Percentiles rank a stretch among this genome's conserved stretches.
Conservation (phyloP, 2,797 vertebrate genomes). For the Cynodonichthys magdalenae region DNA sequence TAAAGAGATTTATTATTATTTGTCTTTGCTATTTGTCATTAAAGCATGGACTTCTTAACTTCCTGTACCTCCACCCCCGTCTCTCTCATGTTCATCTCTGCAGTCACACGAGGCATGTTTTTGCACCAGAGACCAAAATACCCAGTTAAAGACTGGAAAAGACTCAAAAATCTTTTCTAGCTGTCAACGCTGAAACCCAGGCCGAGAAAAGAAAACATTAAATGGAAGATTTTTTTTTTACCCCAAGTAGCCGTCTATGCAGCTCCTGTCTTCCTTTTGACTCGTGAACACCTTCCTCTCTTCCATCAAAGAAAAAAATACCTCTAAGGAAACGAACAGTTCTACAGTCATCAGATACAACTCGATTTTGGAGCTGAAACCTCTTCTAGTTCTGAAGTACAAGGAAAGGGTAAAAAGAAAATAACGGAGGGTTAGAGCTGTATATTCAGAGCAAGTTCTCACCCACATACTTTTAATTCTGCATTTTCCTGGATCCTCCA, state of each 20-base stretch:
- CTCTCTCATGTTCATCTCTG: conserved; percentile 36
- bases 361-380: conserved; percentile 15
- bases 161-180: conserved; percentile 25
- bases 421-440: conserved; percentile 46
- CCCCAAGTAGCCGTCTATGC: conserved; percentile 62
- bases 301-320: conserved; percentile 38
- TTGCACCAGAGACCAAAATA: conserved; percentile 50
- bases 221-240: conserved; percentile 30
- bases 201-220: conserved; percentile 13
- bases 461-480: conserved; percentile 12
- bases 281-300: conserved; percentile 30
- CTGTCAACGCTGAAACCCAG: conserved; percentile 25
- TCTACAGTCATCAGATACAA: conserved; percentile 4
- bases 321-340: conserved; percentile 25
- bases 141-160: conserved; percentile 16
- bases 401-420: conserved; percentile 32
- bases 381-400: conserved; percentile 45
- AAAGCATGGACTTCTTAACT: conserved; percentile 62
- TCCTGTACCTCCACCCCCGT: conserved; percentile 25
- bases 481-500: conserved; percentile 17
- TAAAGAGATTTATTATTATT: conserved; percentile 23
- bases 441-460: conserved; percentile 34
- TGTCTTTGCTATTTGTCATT: conserved; percentile 16
- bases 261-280: conserved; percentile 72
- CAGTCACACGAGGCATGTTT: conserved; percentile 45